Evolutionary conservation across 1,140 invertebrate species (phyloP), one percentile per base, ranked within the genome.

Genomic region (Rhagoletis pomonella): DNA sequence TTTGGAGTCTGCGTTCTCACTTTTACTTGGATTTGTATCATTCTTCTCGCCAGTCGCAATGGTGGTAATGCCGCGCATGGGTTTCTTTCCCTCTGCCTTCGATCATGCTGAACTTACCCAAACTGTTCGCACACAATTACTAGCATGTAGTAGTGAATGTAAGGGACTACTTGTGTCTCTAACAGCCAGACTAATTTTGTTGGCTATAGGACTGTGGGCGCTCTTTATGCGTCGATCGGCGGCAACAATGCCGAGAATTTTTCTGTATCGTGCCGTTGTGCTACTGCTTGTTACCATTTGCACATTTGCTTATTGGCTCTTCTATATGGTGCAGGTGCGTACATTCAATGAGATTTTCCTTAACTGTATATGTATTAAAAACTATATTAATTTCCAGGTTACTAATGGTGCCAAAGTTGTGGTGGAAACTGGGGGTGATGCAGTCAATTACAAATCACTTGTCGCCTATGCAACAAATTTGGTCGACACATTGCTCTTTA

Each of bases 281-380:
- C 94, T 99, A 77, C 95, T 98, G 14, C 95, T 99, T 59, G 96
- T 99, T n/a, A 96, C 98, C 81, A 95, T 99, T 12, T 97, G 98
- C 92, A 97, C 97, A 87, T 98, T 99, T 94, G 96, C 98, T 17
- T 99, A 98, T 94, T 99, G 99, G 98, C 94, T 99, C 0, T 99
- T 99, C 93, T 99, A 99, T 92, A 96, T 98, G 90, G 97, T 98
- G 67, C 96, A 99, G 95, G 88, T 88, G 42, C 50, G 50, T 81
- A 59, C 6, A 44, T 6, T 39, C 44, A 12, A n/a, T 81, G 2
- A 19, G 5, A 12, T 86, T 65, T n/a, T 29, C 29, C 29, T 64
- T 17, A 42, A 50, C 67, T 87, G n/a, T 47, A 58, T 42, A 50
- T 84, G 17, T 65, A 39, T 7, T 55, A 64, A 14, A 59, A 5